These are phyloP conservation scores for Cyanoramphus novaezelandiae DNA, from an alignment of 2,113 vertebrate genomes.

Conservation along the genomic window DNA sequence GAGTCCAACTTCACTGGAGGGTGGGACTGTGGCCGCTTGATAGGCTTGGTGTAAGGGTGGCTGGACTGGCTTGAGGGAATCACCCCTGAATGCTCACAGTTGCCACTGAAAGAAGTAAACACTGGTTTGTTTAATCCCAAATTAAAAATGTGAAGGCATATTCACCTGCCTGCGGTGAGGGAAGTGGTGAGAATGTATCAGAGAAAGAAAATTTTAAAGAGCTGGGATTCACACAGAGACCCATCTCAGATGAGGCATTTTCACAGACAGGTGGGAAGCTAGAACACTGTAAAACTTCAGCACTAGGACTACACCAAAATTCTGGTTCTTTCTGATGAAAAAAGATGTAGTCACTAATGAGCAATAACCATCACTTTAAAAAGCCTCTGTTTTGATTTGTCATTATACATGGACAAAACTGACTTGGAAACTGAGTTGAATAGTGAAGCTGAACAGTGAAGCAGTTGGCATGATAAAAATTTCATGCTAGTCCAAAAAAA, in stretches of 20 bases:
- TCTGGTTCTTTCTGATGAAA: neutral
- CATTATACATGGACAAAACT: neutral
- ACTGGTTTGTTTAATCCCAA: neutral
- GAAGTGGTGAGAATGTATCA: neutral
- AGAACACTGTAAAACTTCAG: neutral
- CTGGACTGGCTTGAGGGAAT: neutral
- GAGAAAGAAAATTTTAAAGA: neutral
- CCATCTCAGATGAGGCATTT: neutral
- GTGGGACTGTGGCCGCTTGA: neutral
- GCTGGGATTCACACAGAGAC: neutral
- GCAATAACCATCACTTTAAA: neutral
- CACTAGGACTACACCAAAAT: neutral
- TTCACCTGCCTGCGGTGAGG: neutral
- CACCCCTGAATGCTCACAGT: neutral
- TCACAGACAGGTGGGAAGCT: neutral
- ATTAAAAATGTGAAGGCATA: neutral
- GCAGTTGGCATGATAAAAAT: neutral
- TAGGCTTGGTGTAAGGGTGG: neutral
- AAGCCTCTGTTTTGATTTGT: neutral
- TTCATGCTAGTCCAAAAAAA: neutral
- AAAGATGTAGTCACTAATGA: neutral
- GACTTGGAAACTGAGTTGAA: neutral
- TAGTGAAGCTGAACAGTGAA: neutral
- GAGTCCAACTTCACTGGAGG: neutral
- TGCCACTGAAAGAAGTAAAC: neutral